Conservation (phyloP, 2,797 vertebrate genomes). For the Prionace glauca region DNA sequence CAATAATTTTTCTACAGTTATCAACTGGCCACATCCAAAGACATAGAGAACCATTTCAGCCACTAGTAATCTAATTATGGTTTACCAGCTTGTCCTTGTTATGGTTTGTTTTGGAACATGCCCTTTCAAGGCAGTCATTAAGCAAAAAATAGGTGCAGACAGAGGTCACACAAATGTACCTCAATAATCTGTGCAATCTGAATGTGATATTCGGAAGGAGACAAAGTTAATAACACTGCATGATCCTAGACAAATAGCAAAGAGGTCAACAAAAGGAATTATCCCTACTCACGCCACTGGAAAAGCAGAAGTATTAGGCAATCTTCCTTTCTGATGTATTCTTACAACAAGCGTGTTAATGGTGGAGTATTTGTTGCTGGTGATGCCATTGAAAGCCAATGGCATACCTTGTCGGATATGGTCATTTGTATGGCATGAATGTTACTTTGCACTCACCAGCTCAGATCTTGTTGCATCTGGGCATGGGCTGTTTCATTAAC, state of each 20-base stretch:
- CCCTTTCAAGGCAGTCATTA: background rate
- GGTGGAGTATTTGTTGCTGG: background rate
- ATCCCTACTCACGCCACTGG: background rate
- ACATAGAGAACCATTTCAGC: background rate
- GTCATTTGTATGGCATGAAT: background rate
- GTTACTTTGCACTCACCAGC: background rate
- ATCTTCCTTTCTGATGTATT: background rate
- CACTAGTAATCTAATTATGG: background rate
- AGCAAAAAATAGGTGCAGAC: background rate
- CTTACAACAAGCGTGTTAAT: background rate
- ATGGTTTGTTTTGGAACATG: background rate
- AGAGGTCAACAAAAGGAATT: background rate
- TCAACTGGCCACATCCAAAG: background rate
- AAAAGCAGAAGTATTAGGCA: background rate
- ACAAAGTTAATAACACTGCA: background rate
- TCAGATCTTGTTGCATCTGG: background rate
- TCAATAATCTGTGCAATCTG: background rate
- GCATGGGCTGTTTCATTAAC: background rate
- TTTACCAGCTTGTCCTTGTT: background rate
- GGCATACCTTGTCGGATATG: background rate
- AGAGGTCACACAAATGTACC: background rate
- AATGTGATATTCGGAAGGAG: constrained; percentile 8
- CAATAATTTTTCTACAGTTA: background rate
- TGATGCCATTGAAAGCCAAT: background rate
- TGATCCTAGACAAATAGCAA: background rate